Percentiles rank a stretch among this genome's conserved stretches.
These are phyloP conservation scores for Blera fallax DNA, from an alignment of 2,888 invertebrate species.

Conservation along the genomic window DNA sequence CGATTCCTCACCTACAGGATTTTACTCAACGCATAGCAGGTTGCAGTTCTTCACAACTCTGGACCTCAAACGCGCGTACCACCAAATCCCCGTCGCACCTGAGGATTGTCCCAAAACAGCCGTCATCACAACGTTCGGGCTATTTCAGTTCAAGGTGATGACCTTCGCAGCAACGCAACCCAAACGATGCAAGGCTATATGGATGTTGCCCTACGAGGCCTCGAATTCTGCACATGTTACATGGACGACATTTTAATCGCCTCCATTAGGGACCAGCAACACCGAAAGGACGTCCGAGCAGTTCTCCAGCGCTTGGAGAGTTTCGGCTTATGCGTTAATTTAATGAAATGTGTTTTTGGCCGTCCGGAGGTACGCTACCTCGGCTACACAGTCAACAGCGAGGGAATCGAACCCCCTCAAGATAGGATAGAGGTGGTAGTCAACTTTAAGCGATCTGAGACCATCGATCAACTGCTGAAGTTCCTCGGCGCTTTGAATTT, in stretches of 20 bases:
- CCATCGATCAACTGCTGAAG: too few relatives aligned
- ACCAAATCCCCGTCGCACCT: constrained; percentile 3
- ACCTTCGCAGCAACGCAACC: constrained; percentile 76
- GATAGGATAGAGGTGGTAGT: too few relatives aligned
- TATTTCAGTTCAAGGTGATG: constrained; percentile 15
- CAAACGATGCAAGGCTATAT: constrained; percentile 18
- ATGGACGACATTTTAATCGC: constrained; percentile 17
- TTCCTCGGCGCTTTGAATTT: constrained; percentile 34
- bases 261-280: not conserved
- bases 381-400: not conserved
- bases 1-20: constrained; percentile 69
- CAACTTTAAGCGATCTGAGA: too few relatives aligned
- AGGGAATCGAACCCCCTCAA: too few relatives aligned
- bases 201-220: too few relatives aligned
- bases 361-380: too few relatives aligned
- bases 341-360: too few relatives aligned
- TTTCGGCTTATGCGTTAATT: too few relatives aligned
- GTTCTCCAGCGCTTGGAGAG: too few relatives aligned
- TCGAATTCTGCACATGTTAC: too few relatives aligned
- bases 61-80: not conserved
- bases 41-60: not conserved
- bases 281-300: too few relatives aligned
- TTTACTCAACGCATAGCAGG: not conserved
- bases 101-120: constrained; percentile 21
- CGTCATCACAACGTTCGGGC: constrained; percentile 65